Conservation (phyloP, 1,140 invertebrate genomes). For the Oryzaephilus surinamensis region DNA sequence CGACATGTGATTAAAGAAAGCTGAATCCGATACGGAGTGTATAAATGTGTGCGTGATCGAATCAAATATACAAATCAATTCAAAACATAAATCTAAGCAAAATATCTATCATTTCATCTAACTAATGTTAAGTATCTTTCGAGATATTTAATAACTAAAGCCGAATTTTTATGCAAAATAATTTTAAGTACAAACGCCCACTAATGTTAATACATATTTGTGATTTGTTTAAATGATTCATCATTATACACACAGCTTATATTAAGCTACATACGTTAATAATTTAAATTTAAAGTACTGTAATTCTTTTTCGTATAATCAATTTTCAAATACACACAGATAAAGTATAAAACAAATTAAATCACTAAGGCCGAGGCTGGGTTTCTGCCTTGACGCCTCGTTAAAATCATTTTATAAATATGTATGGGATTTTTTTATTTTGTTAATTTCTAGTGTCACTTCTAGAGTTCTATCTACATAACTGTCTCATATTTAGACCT, state of each 20-base stretch:
- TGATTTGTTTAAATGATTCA: slow-evolving; percentile 17
- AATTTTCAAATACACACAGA: slow-evolving; percentile 23
- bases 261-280: slow-evolving; percentile 23
- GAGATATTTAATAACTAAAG: slow-evolving; percentile 11
- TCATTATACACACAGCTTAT: slow-evolving; percentile 31
- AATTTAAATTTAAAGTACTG: slow-evolving; percentile 18
- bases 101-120: no score
- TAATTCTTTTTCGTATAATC: slow-evolving; percentile 10
- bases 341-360: slow-evolving; percentile 27
- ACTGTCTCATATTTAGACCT: slow-evolving; percentile 31
- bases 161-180: no score
- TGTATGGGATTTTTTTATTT: slow-evolving; percentile 8
- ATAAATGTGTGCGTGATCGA: slow-evolving; percentile 33
- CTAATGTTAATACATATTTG: slow-evolving; percentile 8
- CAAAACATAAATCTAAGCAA: no score
- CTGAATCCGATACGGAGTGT: slow-evolving; percentile 35
- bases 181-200: slow-evolving; percentile 13
- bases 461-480: slow-evolving; percentile 26
- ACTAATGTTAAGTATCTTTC: no score
- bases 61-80: slow-evolving; percentile 19
- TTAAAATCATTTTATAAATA: slow-evolving; percentile 11
- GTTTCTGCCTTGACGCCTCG: slow-evolving; percentile 4
- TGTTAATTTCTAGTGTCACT: slow-evolving; percentile 12
- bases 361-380: slow-evolving; percentile 12
- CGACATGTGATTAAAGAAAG: no score